phyloP scores from a whole-genome alignment of 2,888 invertebrate species.

The Pterobdella sp. region DNA sequence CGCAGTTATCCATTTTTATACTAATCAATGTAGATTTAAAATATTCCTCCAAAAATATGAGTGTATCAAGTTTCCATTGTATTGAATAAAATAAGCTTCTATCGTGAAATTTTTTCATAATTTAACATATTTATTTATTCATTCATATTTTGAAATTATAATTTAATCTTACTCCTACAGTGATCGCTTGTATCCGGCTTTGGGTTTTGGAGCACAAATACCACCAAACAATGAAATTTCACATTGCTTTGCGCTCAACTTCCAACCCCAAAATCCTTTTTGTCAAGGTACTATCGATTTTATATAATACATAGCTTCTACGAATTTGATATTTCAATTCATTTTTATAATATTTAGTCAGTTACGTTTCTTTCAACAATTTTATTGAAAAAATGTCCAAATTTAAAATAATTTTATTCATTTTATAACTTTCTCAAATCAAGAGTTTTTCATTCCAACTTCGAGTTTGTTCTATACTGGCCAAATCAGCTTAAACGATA shows the following conservation, averaged over 20 bases:
- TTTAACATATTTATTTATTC: neutral
- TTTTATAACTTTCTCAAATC: no score
- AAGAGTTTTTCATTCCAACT: no score
- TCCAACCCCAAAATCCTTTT: slow-evolving; percentile 46
- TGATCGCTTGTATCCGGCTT: slow-evolving; percentile 48
- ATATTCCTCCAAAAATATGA: neutral
- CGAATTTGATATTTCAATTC: neutral
- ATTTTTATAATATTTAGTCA: no score
- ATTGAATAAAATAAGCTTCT: neutral
- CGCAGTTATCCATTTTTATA: no score
- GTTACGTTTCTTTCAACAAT: no score
- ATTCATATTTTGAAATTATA: neutral
- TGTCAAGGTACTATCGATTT: slow-evolving; percentile 43
- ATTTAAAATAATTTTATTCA: no score
- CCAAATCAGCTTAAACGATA: no score
- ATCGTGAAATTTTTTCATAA: neutral
- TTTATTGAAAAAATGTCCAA: no score
- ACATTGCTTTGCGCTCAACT: slow-evolving; percentile 49
- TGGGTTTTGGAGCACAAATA: slow-evolving; percentile 49
- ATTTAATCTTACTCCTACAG: slow-evolving; percentile 38
- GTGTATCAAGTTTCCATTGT: neutral
- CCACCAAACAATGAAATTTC: slow-evolving; percentile 44
- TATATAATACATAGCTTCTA: neutral
- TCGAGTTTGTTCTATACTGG: no score
- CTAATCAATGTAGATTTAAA: no score